Evolutionary conservation across 2,888 invertebrate species (phyloP), one percentile per base, ranked within the genome.

Genomic region (Pediacus dermestoides): DNA sequence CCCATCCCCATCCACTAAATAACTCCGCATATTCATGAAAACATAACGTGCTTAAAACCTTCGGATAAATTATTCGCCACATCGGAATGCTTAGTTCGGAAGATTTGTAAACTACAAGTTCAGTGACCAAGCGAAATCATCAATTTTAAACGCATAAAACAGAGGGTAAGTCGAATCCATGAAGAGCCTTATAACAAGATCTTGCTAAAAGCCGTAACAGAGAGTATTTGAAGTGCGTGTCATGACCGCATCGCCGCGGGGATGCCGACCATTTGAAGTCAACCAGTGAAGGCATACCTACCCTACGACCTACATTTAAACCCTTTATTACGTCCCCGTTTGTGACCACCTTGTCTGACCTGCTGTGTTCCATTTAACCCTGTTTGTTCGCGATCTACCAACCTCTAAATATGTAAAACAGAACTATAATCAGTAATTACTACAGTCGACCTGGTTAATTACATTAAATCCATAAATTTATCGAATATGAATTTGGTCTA

Each of bases 391-490:
- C 8, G 8, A 23, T 23, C 23, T 10, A 23, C 23, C n/a, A n/a
- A n/a, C n/a, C n/a, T n/a, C n/a, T n/a, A n/a, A 42, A 42, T 42
- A 45, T 45, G 45, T 45, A 39, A 31, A 45, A 39, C 28, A 39
- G 38, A 36, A 39, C 38, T 45, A 36, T 44, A 34, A 41, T 42
- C 39, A 37, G 36, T 42, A 45, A 45, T 42, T 45, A 45, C 45
- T 22, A 23, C 8, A 9, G 45, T 38, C 38, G 41, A 38, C 44
- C 44, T 35, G 38, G 34, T 45, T 42, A 41, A 44, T 44, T 49
- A 42, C 39, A 42, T 38, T 49, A 49, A 32, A 39, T 39, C 39
- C 40, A 36, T 33, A 46, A 46, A 48, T 48, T 48, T 46, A 49
- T 49, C 23, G 23, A 23, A 23, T 7, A 3, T 3, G 23, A 6